Conservation (phyloP, 2,113 vertebrate species). For the Sorex fumeus region DNA sequence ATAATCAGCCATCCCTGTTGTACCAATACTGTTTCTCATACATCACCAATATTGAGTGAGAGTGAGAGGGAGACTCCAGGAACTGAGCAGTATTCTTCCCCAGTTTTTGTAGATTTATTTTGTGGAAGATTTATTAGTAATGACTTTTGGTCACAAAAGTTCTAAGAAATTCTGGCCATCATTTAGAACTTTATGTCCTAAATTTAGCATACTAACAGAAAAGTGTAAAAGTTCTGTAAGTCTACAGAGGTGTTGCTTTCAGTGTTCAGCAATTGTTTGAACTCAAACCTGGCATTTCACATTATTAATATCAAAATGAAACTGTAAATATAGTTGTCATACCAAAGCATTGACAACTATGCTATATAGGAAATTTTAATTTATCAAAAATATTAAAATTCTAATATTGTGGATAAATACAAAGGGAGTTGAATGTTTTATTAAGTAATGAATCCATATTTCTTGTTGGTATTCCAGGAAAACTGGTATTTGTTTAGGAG, state of each 20-base stretch:
- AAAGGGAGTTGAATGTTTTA: not conserved
- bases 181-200: not conserved
- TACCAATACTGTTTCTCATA: not conserved
- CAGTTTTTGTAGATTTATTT: not conserved
- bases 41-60: not conserved
- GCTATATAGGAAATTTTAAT: not conserved
- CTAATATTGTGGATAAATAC: not conserved
- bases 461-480: not conserved
- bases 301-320: conserved; percentile 22
- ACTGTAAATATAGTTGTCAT: conserved; percentile 1
- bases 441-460: not conserved
- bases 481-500: not conserved
- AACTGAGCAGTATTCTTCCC: not conserved
- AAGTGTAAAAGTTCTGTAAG: not conserved
- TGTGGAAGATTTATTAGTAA: not conserved
- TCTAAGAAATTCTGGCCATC: not conserved
- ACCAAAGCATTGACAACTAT: not conserved
- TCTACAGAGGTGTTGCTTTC: not conserved
- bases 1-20: not conserved
- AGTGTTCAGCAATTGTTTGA: conserved; percentile 23
- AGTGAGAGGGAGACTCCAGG: not conserved
- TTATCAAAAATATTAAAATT: not conserved
- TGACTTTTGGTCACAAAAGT: not conserved
- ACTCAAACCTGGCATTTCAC: not conserved
- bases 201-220: not conserved